Percentiles rank a stretch among this genome's conserved stretches.
Conservation (phyloP, 2,888 invertebrate genomes). For the Tinea trinotella region DNA sequence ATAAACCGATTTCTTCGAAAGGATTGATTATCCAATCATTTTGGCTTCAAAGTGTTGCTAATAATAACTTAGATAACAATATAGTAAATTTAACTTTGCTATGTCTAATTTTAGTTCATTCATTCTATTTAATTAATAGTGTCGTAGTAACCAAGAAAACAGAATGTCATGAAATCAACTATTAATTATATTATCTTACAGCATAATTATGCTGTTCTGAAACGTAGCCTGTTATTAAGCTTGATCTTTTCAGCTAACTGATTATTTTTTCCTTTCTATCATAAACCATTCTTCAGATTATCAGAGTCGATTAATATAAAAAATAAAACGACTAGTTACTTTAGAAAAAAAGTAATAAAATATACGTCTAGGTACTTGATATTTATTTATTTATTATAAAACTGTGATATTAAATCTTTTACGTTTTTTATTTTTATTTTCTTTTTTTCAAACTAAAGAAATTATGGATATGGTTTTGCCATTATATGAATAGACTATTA, state of each 20-base stretch:
- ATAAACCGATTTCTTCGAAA: too few species aligned
- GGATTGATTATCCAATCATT: too few species aligned
- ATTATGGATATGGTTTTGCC: too few species aligned
- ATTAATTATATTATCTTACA: neutral
- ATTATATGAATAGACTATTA: too few species aligned
- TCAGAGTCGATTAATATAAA: neutral
- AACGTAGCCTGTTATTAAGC: too few species aligned
- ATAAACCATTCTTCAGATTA: too few species aligned
- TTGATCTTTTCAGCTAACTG: too few species aligned
- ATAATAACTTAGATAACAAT: too few species aligned
- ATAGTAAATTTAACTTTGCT: neutral
- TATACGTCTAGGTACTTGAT: conserved; percentile 14
- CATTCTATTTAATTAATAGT: neutral
- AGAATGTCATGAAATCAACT: neutral
- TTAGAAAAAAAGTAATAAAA: neutral
- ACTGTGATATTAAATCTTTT: conserved; percentile 11
- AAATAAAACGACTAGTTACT: too few species aligned
- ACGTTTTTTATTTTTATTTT: conserved; percentile 18
- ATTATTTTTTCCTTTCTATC: too few species aligned
- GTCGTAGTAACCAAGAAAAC: neutral
- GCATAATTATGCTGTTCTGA: too few species aligned
- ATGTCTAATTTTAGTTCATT: neutral
- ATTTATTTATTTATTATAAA: conserved; percentile 20
- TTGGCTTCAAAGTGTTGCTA: too few species aligned
- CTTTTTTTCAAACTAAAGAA: neutral